Evolutionary conservation across 2,113 vertebrate genomes (phyloP).

Genomic region (Myrmecobius fasciatus): DNA sequence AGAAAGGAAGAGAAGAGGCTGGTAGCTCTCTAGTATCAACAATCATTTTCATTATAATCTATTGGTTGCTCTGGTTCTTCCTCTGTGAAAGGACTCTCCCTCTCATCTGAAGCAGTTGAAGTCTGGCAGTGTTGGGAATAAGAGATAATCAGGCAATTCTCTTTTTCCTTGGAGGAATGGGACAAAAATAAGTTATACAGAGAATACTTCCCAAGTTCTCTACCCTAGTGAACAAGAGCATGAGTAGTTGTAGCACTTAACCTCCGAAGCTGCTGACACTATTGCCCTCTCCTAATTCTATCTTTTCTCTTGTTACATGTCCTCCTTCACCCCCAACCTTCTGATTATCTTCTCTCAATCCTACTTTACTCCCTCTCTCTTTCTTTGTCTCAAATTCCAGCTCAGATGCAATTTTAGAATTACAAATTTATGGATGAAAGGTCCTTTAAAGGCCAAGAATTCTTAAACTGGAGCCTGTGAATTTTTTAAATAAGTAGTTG

Average conservation of each 20-base stretch:
- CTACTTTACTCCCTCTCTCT: background rate
- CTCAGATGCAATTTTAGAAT: background rate
- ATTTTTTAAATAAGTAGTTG: background rate
- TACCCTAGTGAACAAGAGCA: background rate
- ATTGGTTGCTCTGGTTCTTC: background rate
- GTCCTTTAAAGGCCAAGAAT: background rate
- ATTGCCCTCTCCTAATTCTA: background rate
- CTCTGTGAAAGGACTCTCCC: no score
- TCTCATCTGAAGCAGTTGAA: no score
- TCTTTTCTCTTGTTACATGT: background rate
- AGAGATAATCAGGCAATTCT: no score
- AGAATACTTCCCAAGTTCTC: background rate
- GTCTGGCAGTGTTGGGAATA: no score
- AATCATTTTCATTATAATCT: slow-evolving; percentile 15
- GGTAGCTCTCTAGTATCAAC: background rate
- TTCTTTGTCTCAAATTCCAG: slow-evolving; percentile 13
- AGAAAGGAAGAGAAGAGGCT: no score
- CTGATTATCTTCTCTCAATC: background rate
- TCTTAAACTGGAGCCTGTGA: background rate
- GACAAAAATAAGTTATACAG: background rate
- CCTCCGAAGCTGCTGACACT: background rate
- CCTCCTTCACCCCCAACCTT: background rate
- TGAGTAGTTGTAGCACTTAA: background rate
- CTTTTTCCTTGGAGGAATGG: background rate
- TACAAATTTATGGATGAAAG: background rate